Evolutionary conservation across 2,888 invertebrate genomes (phyloP).

Genomic region (Bibio marci): DNA sequence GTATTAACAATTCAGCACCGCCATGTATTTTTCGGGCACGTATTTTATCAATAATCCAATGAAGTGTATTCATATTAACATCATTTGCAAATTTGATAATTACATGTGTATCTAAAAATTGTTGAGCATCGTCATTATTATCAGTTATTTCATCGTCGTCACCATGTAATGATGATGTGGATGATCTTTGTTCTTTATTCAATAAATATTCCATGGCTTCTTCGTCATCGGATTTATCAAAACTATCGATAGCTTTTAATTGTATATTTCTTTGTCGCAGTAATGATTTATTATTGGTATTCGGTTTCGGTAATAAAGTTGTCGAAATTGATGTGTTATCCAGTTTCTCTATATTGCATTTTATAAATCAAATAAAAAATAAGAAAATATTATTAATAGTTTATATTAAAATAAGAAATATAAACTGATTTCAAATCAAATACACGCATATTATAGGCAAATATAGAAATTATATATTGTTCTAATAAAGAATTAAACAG

Average conservation of each 20-base stretch:
- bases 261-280: conserved; percentile 3
- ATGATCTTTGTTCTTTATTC: neutral
- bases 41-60: conserved; percentile 37
- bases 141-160: neutral
- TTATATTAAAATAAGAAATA: too few species aligned
- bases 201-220: neutral
- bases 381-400: too few species aligned
- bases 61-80: conserved; percentile 30
- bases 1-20: conserved; percentile 36
- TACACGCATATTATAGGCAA: too few species aligned
- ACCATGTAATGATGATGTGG: neutral
- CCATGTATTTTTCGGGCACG: conserved; percentile 33
- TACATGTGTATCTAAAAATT: conserved; percentile 13
- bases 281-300: neutral
- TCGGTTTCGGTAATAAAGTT: too few species aligned
- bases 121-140: neutral
- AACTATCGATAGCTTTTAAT: neutral
- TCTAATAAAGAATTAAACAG: too few species aligned
- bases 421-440: too few species aligned
- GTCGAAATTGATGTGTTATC: too few species aligned
- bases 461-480: too few species aligned
- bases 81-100: conserved; percentile 31
- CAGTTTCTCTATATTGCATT: too few species aligned
- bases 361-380: too few species aligned
- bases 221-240: neutral